Conservation (phyloP, 2,113 vertebrate genomes). For the Rhineura floridana region DNA sequence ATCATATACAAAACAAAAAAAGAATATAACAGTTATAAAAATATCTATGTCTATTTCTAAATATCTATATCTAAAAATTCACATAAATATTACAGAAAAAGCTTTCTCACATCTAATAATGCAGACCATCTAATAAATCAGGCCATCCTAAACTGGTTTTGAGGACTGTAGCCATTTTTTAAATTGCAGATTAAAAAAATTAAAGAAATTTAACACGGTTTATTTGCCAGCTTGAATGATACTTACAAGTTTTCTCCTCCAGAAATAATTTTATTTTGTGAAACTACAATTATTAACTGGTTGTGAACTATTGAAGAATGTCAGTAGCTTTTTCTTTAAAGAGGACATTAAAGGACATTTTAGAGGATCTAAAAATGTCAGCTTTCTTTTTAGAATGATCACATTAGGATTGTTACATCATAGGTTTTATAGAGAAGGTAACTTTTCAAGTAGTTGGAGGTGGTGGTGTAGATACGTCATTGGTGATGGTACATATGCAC, state of each 20-base stretch:
- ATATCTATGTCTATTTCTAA: too few relatives aligned
- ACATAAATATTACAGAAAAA: too few relatives aligned
- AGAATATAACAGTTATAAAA: too few relatives aligned
- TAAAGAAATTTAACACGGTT: too few relatives aligned
- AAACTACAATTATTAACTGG: neutral
- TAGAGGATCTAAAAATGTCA: neutral
- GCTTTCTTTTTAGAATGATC: neutral
- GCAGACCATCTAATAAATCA: too few relatives aligned
- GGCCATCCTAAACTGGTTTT: neutral
- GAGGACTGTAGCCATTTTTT: neutral
- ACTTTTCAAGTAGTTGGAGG: neutral
- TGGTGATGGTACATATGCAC: too few relatives aligned
- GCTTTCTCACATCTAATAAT: too few relatives aligned
- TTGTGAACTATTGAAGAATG: neutral
- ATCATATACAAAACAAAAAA: too few relatives aligned
- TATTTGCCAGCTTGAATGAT: neutral
- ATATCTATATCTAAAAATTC: too few relatives aligned
- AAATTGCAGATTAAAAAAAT: neutral
- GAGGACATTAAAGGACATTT: too few relatives aligned
- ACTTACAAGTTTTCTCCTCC: neutral
- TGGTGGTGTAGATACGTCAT: neutral
- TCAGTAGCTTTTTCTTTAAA: neutral
- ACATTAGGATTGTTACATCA: neutral
- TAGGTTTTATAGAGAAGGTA: neutral
- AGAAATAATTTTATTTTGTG: neutral